A percentile compares a stretch with the other conserved stretches of the same genome.
These are phyloP conservation scores for Sipha maydis DNA, from an alignment of 2,888 invertebrate species.

Conservation along the genomic window DNA sequence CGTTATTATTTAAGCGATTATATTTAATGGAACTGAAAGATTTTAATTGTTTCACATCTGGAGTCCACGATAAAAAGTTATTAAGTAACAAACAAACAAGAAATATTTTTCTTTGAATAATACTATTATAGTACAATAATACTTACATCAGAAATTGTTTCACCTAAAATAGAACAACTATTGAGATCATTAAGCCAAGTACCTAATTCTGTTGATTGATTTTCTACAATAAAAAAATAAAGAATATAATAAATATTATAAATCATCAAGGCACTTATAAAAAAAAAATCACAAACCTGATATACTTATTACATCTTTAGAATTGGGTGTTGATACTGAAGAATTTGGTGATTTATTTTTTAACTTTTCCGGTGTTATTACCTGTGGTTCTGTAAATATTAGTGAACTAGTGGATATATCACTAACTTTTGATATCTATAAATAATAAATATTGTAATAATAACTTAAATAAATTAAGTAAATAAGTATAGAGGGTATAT, in stretches of 20 bases:
- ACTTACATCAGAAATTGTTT: conserved; percentile 52
- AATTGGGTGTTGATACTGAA: neutral
- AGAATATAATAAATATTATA: neutral
- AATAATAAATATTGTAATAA: neutral
- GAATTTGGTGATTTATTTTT: conserved; percentile 16
- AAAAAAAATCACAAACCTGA: conserved; percentile 25
- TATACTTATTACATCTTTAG: conserved; percentile 2
- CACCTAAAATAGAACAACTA: conserved; percentile 11
- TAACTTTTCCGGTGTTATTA: neutral
- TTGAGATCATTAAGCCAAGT: conserved; percentile 43
- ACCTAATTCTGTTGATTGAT: conserved; percentile 2
- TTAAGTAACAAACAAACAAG: neutral
- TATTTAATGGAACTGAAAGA: neutral
- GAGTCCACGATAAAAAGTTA: neutral
- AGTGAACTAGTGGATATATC: conserved; percentile 5
- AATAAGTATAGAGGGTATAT: neutral
- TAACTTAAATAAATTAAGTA: neutral
- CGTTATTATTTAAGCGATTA: too few species aligned
- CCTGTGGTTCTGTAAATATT: conserved; percentile 1
- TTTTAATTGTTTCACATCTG: neutral
- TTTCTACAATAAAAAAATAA: conserved; percentile 4
- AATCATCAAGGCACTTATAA: neutral
- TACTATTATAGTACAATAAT: too few species aligned
- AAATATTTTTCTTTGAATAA: neutral
- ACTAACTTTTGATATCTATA: neutral